A percentile compares a stretch with the other conserved stretches of the same genome.
Conservation (phyloP, 2,797 vertebrate genomes). For the Discoglossus pictus region DNA sequence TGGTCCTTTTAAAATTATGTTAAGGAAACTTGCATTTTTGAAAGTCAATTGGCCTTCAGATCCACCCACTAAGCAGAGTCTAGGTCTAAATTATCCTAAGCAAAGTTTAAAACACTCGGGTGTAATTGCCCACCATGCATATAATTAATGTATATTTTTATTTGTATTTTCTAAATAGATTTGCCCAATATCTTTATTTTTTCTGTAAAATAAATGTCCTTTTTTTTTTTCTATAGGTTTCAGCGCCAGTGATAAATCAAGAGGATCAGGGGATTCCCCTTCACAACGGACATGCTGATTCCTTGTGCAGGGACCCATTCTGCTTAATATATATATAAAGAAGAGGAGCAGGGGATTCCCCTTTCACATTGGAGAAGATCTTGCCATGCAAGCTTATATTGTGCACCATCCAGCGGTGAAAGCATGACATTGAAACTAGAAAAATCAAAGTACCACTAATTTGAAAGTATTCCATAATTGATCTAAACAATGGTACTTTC, state of each 20-base stretch:
- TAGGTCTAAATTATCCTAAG: too few relatives aligned
- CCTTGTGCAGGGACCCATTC: neutral
- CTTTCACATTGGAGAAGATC: conserved; percentile 23
- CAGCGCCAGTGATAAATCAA: conserved; percentile 86
- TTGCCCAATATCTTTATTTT: too few relatives aligned
- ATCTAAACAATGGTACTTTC: conserved; percentile 71
- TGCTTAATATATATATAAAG: neutral
- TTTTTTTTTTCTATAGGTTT: conserved; percentile 75
- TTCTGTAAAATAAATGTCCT: neutral
- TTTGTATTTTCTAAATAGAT: too few relatives aligned
- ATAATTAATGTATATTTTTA: too few relatives aligned
- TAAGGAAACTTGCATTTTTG: too few relatives aligned
- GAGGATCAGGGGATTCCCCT: conserved; percentile 85
- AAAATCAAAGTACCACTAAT: conserved; percentile 76
- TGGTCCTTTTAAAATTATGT: too few relatives aligned
- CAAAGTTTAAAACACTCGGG: too few relatives aligned
- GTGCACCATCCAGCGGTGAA: conserved; percentile 28
- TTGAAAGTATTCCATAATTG: conserved; percentile 72
- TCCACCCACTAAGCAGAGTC: too few relatives aligned
- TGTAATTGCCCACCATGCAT: too few relatives aligned
- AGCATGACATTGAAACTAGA: conserved; percentile 72
- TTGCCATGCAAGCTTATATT: neutral
- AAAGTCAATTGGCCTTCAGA: too few relatives aligned
- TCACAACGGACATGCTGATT: conserved; percentile 90
- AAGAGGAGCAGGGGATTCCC: conserved; percentile 1